A percentile compares a stretch with the other conserved stretches of the same genome.
phyloP scores from a whole-genome alignment of 1,140 invertebrate species.

The Drosophila ananassae region DNA sequence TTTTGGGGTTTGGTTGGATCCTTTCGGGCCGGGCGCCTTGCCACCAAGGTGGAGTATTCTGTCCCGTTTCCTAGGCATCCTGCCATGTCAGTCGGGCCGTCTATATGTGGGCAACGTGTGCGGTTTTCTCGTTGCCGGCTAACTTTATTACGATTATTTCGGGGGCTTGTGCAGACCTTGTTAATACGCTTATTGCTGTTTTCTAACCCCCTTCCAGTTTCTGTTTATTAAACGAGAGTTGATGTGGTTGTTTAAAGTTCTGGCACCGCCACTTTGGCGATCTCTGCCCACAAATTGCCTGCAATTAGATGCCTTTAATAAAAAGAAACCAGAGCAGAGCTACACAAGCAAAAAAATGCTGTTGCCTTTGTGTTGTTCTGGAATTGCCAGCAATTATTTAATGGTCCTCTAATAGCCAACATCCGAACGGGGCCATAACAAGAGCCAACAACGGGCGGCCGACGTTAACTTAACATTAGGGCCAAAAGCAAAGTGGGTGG shows the following conservation, averaged over 20 bases:
- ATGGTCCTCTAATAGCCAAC: constrained; percentile 79
- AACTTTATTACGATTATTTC: constrained; percentile 62
- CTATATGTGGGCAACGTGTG: constrained; percentile 32
- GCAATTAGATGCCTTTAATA: constrained; percentile 74
- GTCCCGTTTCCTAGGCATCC: constrained; percentile 4
- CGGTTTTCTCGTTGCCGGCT: constrained; percentile 41
- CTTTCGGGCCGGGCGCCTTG: constrained; percentile 18
- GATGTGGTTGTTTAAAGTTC: constrained; percentile 59
- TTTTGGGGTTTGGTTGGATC: constrained; percentile 39
- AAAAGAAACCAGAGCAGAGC: constrained; percentile 27
- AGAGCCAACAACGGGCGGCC: constrained; percentile 38
- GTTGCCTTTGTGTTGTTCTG: constrained; percentile 36
- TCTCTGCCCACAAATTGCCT: constrained; percentile 59
- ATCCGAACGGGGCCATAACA: constrained; percentile 78
- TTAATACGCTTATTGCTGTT: constrained; percentile 72
- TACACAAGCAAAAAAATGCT: constrained; percentile 44
- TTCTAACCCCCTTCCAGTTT: background rate
- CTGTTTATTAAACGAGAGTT: constrained; percentile 70
- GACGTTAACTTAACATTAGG: constrained; percentile 72
- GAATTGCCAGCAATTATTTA: constrained; percentile 81
- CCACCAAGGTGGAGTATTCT: constrained; percentile 13
- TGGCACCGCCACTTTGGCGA: constrained; percentile 40
- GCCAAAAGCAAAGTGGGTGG: constrained; percentile 19
- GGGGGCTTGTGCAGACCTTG: constrained; percentile 34
- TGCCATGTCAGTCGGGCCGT: constrained; percentile 28